A percentile compares a stretch with the other conserved stretches of the same genome.
Evolutionary conservation across 2,113 vertebrate genomes (phyloP).

Genomic region (Saimiri boliviensis): DNA sequence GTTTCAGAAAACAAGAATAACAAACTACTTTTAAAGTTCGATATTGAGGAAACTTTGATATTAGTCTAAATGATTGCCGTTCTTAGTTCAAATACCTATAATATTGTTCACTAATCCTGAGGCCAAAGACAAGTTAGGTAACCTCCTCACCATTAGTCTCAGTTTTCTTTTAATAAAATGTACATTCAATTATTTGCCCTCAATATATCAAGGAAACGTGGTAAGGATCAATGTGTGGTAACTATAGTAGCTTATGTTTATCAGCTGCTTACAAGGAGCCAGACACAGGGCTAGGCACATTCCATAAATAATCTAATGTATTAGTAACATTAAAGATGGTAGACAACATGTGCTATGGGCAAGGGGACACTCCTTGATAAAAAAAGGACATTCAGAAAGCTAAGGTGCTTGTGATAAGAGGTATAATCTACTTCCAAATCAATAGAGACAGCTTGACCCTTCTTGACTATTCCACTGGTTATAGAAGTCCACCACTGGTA

Average conservation of each 20-base stretch:
- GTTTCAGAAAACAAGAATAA: not conserved
- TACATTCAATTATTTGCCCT: conserved; percentile 48
- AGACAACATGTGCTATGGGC: not conserved
- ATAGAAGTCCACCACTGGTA: too few relatives aligned
- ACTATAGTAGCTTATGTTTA: not conserved
- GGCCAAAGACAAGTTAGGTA: not conserved
- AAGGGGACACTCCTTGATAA: not conserved
- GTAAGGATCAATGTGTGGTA: conserved; percentile 26
- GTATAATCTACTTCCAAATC: not conserved
- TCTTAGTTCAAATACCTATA: not conserved
- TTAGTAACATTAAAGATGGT: not conserved
- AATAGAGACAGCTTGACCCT: not conserved
- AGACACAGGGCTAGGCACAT: not conserved
- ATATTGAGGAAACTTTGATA: not conserved
- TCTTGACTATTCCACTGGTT: not conserved
- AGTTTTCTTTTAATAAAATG: conserved; percentile 51
- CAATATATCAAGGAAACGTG: conserved; percentile 12
- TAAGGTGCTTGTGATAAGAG: not conserved
- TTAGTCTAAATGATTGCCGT: not conserved
- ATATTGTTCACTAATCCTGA: not conserved
- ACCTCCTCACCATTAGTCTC: not conserved
- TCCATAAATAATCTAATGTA: conserved; percentile 32
- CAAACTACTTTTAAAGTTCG: not conserved
- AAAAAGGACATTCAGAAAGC: not conserved
- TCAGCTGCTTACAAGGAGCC: not conserved